Percentiles rank a stretch among this genome's conserved stretches.
Evolutionary conservation across 2,888 invertebrate species (phyloP).

Genomic region (Parnassius smintheus): DNA sequence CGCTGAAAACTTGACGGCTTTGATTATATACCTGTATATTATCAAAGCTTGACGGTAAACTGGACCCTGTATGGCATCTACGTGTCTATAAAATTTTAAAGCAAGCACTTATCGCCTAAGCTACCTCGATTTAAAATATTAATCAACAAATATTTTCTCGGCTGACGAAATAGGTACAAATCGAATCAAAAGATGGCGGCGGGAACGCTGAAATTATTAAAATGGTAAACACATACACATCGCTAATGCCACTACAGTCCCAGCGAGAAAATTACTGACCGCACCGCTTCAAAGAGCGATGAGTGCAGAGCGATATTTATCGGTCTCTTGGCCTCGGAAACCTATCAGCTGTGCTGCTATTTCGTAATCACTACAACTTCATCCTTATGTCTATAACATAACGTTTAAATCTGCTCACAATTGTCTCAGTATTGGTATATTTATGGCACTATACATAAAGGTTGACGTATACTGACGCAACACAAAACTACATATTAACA

Average conservation of each 20-base stretch:
- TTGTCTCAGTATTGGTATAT: conserved; percentile 26
- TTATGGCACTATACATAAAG: conserved; percentile 46
- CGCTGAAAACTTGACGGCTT: too few relatives aligned
- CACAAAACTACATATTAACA: conserved; percentile 12
- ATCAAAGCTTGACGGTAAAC: too few relatives aligned
- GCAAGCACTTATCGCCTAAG: too few relatives aligned
- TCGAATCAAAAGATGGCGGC: not conserved
- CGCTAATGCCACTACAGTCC: conserved; percentile 9
- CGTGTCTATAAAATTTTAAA: too few relatives aligned
- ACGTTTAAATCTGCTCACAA: conserved; percentile 33
- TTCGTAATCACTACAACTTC: conserved; percentile 28
- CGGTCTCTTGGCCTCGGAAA: conserved; percentile 59
- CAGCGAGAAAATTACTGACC: conserved; percentile 48
- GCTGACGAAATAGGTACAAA: too few relatives aligned
- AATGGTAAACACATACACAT: conserved; percentile 6
- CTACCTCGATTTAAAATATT: too few relatives aligned
- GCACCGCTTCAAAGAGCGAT: conserved; percentile 50
- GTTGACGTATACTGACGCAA: conserved; percentile 55
- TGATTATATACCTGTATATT: too few relatives aligned
- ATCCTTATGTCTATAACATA: conserved; percentile 24
- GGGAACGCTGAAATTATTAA: conserved; percentile 8
- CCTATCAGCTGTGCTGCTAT: conserved; percentile 49
- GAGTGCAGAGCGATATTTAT: conserved; percentile 54
- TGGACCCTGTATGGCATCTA: too few relatives aligned
- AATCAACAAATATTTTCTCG: too few relatives aligned